Evolutionary conservation across 2,113 vertebrate genomes (phyloP).

Genomic region (Bambusicola thoracicus): DNA sequence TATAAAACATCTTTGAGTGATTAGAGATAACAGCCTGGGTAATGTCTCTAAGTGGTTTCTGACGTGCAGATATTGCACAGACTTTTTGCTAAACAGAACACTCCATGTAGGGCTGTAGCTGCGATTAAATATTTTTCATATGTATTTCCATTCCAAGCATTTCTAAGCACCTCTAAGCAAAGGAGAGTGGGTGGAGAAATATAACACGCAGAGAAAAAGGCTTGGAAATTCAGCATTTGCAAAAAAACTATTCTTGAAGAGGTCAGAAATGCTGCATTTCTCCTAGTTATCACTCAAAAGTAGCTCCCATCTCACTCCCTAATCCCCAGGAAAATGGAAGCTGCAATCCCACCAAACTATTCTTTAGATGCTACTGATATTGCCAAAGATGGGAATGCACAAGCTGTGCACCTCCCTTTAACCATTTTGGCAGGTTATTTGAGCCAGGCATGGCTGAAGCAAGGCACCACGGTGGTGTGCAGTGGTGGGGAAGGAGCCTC

Average conservation of each 20-base stretch:
- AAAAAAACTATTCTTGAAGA: not conserved
- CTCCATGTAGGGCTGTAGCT: not conserved
- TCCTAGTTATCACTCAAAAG: not conserved
- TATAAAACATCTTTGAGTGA: not conserved
- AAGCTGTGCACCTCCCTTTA: not conserved
- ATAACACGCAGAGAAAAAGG: not conserved
- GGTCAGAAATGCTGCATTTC: not conserved
- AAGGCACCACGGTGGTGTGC: accelerated
- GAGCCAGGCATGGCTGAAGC: accelerated
- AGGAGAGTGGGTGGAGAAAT: slow-evolving; percentile 33
- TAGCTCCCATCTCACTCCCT: not conserved
- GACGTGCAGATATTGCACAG: not conserved
- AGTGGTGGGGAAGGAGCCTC: not conserved
- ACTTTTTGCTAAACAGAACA: not conserved
- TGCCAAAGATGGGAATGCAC: not conserved
- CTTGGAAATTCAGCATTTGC: not conserved
- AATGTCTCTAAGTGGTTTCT: not conserved
- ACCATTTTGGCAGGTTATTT: not conserved
- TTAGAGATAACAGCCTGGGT: not conserved
- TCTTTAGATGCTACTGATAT: not conserved
- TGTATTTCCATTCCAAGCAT: slow-evolving; percentile 39
- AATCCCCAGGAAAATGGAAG: not conserved
- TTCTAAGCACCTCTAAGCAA: slow-evolving; percentile 45
- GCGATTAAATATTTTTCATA: slow-evolving; percentile 61
- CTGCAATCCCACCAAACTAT: not conserved